phyloP scores from a whole-genome alignment of 2,113 vertebrate genomes.

The Myxocyprinus asiaticus region DNA sequence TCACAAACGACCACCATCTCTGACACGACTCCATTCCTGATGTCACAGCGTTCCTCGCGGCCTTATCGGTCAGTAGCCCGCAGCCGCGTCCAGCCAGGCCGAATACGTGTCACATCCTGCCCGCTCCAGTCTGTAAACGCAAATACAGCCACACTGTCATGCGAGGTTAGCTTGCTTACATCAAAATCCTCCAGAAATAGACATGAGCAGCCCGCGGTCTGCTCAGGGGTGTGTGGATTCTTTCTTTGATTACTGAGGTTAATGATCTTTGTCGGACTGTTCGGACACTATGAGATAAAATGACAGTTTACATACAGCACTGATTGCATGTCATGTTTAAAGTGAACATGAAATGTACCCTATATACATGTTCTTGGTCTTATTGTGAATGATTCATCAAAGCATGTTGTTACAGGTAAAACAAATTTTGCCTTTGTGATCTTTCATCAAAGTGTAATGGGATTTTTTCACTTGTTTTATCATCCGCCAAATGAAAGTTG shows the following conservation, averaged over 20 bases:
- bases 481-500: too few species aligned
- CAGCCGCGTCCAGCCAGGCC: constrained; percentile 8
- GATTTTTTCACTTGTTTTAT: too few species aligned
- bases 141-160: constrained; percentile 67
- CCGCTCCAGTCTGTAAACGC: constrained; percentile 29
- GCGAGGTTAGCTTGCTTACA: constrained; percentile 59
- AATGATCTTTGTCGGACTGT: not conserved
- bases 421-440: too few species aligned
- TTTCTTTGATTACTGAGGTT: constrained; percentile 8
- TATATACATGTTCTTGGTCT: too few species aligned
- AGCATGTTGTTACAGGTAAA: too few species aligned
- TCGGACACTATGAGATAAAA: not conserved
- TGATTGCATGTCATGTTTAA: not conserved
- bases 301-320: not conserved
- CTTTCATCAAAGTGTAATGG: too few species aligned
- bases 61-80: not conserved
- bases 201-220: not conserved
- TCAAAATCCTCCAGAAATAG: constrained; percentile 62
- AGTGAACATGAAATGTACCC: not conserved
- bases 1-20: too few species aligned
- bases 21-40: too few species aligned
- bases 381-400: too few species aligned
- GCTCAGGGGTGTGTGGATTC: not conserved
- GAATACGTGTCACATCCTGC: constrained; percentile 34
- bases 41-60: too few species aligned